A percentile compares a stretch with the other conserved stretches of the same genome.
These are phyloP conservation scores for Lasioglossum leucozonium DNA, from an alignment of 2,888 invertebrate species.

Conservation along the genomic window DNA sequence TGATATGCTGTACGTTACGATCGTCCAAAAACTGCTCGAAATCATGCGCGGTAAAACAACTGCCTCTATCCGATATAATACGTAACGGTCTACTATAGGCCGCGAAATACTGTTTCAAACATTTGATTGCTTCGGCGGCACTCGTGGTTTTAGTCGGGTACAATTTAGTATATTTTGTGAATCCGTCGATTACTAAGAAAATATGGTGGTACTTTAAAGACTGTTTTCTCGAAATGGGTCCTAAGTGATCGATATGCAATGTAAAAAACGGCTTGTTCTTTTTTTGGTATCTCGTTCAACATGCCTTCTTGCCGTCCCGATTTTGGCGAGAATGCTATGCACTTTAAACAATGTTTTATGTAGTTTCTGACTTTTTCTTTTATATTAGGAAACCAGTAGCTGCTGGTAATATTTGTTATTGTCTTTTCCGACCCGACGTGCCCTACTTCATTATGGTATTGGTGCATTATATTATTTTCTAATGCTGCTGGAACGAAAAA, in stretches of 20 bases:
- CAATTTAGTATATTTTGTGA: conserved; percentile 30
- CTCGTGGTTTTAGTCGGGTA: conserved; percentile 30
- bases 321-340: no score
- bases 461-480: background rate
- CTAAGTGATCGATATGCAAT: conserved; percentile 30
- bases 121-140: conserved; percentile 56
- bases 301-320: background rate
- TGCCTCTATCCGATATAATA: conserved; percentile 74
- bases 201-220: background rate
- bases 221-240: background rate
- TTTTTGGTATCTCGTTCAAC: conserved; percentile 10
- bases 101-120: conserved; percentile 60
- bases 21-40: conserved; percentile 68
- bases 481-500: conserved; percentile 18
- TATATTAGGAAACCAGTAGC: conserved; percentile 35
- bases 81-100: conserved; percentile 62
- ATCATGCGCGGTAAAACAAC: conserved; percentile 70
- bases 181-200: conserved; percentile 21
- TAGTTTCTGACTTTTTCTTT: no score
- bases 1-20: conserved; percentile 1
- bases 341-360: no score
- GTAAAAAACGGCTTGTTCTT: conserved; percentile 3
- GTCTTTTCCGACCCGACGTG: conserved; percentile 25
- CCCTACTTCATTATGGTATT: conserved; percentile 35
- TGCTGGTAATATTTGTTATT: background rate